Conservation (phyloP, 2,113 vertebrate genomes). For the Laticauda colubrina region DNA sequence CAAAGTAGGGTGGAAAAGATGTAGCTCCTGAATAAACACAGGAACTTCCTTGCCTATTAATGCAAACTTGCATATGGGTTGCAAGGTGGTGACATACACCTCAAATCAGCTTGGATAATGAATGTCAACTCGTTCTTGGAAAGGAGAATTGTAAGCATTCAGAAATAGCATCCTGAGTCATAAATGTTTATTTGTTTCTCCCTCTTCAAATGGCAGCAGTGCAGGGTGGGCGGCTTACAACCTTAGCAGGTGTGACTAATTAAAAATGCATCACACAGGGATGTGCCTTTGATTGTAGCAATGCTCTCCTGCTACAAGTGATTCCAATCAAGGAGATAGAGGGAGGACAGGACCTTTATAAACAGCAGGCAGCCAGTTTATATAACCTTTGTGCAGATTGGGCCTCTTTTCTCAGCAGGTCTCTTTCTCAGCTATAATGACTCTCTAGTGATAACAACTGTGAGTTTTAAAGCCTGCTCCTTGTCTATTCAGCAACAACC, state of each 20-base stretch:
- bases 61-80: not conserved
- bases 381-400: constrained; percentile 38
- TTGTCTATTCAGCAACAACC: not conserved
- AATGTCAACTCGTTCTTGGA: constrained; percentile 24
- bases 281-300: constrained; percentile 65
- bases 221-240: constrained; percentile 49
- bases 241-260: constrained; percentile 70
- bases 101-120: constrained; percentile 3
- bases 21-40: not conserved
- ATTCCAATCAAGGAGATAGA: constrained; percentile 63
- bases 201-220: constrained; percentile 46
- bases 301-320: constrained; percentile 54
- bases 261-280: constrained; percentile 57
- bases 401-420: constrained; percentile 8
- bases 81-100: not conserved
- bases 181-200: constrained; percentile 55
- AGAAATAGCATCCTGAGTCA: constrained; percentile 53
- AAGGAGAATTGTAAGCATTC: constrained; percentile 45
- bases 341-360: constrained; percentile 41
- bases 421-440: constrained; percentile 30
- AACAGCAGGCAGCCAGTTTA: constrained; percentile 52
- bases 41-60: not conserved
- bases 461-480: not conserved
- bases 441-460: constrained; percentile 23
- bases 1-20: not conserved